Base-by-base conservation (phyloP, 2,113 vertebrate species). In the Ellobius talpinus region DNA sequence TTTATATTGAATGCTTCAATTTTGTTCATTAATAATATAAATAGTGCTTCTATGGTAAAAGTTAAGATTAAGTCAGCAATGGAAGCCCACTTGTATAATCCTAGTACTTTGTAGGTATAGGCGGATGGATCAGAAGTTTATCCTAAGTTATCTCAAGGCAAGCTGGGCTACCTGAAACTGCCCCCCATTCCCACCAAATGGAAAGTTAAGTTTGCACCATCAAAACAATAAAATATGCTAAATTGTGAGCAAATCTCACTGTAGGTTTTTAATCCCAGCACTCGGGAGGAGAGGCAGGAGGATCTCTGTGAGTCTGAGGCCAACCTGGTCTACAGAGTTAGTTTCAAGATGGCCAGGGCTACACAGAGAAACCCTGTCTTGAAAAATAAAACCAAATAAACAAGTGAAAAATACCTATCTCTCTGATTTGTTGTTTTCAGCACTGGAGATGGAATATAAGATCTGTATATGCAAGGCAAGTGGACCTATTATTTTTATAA, bases 21-120 rank as follows among this genome's bases (percentile, higher is more conserved):
- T 5, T 12, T 91, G n/a, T 65, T 91, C 66, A 78, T 90, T 90
- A 50, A 42, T 36, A 87, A 90, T n/a, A 73, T 90, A 95, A 92
- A 87, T 45, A 39, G 55, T 89, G 36, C 3, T 72, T 68, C 92
- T 81, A 87, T 87, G 61, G 92, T 87, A 19, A 65, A 85, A 45
- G 61, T 85, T 65, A 85, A 33, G 39, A 19, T 42, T 31, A 45
- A 65, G 39, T 5, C 8, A 65, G 39, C 39, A 42, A 42, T 21
- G n/a, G 26, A 7, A 42, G 58, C n/a, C 55, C n/a, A 63, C 1
- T 84, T 29, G 36, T 82, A 24, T 82, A 8, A 29, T 82, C 55
- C 79, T 63, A 63, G n/a, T 42, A 63, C 81, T 61, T 52, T 58
- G 6, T 55, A 39, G n/a, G 24, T 63, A 63, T n/a, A 84, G 58